Conservation (phyloP, 2,113 vertebrate genomes). For the Dinomys branickii region DNA sequence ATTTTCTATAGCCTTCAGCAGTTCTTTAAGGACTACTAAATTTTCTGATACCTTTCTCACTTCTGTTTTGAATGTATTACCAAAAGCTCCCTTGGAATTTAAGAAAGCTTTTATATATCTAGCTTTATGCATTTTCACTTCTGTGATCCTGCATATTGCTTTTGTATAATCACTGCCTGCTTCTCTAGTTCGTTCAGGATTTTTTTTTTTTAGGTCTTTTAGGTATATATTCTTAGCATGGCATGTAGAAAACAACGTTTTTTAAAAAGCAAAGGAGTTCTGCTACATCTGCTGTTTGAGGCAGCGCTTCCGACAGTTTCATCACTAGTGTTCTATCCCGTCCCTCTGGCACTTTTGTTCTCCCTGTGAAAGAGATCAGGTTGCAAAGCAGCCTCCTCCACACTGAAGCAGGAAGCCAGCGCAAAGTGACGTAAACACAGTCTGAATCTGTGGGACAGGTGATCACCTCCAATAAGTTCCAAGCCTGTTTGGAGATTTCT, state of each 20-base stretch:
- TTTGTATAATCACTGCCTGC: constrained; percentile 25
- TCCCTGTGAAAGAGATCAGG: neutral
- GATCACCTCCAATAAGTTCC: neutral
- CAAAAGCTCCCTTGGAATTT: constrained; percentile 30
- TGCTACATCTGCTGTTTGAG: constrained; percentile 6
- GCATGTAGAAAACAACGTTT: constrained; percentile 1
- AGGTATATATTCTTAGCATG: constrained; percentile 48
- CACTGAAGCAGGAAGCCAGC: neutral
- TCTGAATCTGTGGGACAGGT: constrained; percentile 2
- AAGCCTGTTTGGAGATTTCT: too few species aligned
- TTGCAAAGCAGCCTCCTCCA: constrained; percentile 29
- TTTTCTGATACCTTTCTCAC: neutral
- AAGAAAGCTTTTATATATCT: neutral
- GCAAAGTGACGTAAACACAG: neutral
- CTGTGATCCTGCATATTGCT: constrained; percentile 3
- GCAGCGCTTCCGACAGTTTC: neutral
- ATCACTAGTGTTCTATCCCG: neutral
- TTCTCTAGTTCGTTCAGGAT: constrained; percentile 22
- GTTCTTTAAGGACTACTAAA: neutral
- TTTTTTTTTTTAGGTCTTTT: constrained; percentile 3
- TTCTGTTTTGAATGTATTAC: constrained; percentile 35
- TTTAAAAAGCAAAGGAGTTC: constrained; percentile 1
- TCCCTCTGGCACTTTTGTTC: neutral
- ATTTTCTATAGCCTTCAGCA: neutral
- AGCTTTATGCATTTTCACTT: constrained; percentile 4